Conservation (phyloP, 2,797 vertebrate genomes). For the Columba guinea region DNA sequence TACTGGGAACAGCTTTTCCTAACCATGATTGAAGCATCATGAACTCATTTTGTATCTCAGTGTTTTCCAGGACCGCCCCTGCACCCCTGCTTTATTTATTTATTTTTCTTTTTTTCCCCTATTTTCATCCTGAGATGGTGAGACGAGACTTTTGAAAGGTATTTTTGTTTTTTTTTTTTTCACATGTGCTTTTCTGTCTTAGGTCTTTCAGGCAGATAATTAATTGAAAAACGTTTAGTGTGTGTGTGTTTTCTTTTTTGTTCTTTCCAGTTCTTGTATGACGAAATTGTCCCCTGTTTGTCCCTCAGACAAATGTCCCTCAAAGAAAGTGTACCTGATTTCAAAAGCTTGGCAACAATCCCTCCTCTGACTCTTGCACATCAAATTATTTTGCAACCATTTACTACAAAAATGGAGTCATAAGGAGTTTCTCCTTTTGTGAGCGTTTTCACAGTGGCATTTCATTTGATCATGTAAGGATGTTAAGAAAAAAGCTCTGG, state of each 20-base stretch:
- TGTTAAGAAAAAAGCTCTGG: neutral
- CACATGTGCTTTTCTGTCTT: neutral
- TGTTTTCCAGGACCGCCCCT: neutral
- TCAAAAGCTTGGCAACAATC: constrained; percentile 60
- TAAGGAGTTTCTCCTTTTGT: neutral
- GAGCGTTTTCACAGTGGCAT: neutral
- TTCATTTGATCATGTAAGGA: neutral
- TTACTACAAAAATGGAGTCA: neutral
- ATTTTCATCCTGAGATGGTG: neutral
- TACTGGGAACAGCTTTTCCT: neutral
- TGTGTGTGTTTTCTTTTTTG: neutral
- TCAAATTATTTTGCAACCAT: constrained; percentile 56
- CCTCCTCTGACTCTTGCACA: constrained; percentile 23
- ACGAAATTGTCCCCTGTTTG: constrained; percentile 57
- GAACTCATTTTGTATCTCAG: neutral
- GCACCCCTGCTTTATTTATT: no score
- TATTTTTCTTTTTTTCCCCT: neutral
- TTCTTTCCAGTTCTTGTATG: constrained; percentile 8
- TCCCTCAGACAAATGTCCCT: constrained; percentile 3
- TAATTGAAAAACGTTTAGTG: neutral
- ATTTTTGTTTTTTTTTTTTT: neutral
- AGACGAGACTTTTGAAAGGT: neutral
- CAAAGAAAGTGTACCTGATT: constrained; percentile 37
- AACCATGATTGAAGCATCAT: neutral
- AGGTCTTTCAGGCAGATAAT: neutral